These are phyloP conservation scores for Parelbella ahira DNA, from an alignment of 2,888 invertebrate genomes.

Conservation along the genomic window DNA sequence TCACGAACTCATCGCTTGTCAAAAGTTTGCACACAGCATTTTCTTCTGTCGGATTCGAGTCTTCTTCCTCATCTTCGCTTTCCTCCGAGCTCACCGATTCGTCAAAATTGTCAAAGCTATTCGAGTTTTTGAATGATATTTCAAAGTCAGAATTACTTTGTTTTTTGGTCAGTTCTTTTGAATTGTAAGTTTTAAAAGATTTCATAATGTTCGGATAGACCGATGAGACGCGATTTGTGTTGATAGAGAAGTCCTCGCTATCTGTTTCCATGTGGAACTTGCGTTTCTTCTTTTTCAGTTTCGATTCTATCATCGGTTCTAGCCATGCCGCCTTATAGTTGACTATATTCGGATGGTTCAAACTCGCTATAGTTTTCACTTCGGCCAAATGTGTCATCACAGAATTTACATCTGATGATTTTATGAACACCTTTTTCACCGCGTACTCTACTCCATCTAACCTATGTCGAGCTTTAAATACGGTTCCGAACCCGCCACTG, in stretches of 20 bases:
- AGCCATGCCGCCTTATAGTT: conserved; percentile 92
- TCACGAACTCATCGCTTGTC: conserved; percentile 51
- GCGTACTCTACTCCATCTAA: conserved; percentile 89
- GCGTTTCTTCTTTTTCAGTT: conserved; percentile 58
- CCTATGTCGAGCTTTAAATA: conserved; percentile 87
- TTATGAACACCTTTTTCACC: conserved; percentile 87
- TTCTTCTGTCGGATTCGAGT: conserved; percentile 42
- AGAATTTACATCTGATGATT: conserved; percentile 82
- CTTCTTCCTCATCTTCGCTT: conserved; percentile 54
- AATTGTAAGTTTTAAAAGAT: conserved; percentile 72
- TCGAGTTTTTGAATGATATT: conserved; percentile 66
- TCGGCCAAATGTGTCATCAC: conserved; percentile 85
- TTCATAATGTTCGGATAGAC: conserved; percentile 63
- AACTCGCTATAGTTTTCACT: conserved; percentile 88
- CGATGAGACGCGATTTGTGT: conserved; percentile 49
- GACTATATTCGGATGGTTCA: conserved; percentile 90
- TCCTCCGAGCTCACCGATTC: conserved; percentile 45
- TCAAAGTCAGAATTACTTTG: conserved; percentile 63
- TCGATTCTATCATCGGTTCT: conserved; percentile 82
- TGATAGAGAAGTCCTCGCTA: conserved; percentile 53
- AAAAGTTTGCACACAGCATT: conserved; percentile 61
- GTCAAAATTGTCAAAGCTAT: conserved; percentile 38
- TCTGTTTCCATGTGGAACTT: conserved; percentile 60
- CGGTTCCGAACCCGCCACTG: conserved; percentile 88
- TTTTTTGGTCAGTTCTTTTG: conserved; percentile 58